These are phyloP conservation scores for Neolamprologus ventralis DNA, from an alignment of 2,113 vertebrate species.

Conservation along the genomic window DNA sequence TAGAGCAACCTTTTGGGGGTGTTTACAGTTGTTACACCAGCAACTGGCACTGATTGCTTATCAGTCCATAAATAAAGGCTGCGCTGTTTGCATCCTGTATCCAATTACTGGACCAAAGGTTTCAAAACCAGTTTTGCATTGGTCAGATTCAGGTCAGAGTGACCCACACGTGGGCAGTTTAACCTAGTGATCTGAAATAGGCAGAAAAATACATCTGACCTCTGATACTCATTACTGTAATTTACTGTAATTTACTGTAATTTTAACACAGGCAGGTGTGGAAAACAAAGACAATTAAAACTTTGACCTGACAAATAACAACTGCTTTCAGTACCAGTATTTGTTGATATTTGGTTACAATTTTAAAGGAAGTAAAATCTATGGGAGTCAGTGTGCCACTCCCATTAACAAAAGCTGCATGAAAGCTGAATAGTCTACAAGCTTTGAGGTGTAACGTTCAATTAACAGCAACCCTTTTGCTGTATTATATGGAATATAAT, in stretches of 20 bases:
- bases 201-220: background rate
- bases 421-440: background rate
- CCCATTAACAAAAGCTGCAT: background rate
- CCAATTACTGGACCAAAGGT: background rate
- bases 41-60: background rate
- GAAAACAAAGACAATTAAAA: background rate
- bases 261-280: background rate
- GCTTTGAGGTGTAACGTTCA: rapidly evolving
- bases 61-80: background rate
- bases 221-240: background rate
- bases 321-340: background rate
- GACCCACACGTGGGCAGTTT: background rate
- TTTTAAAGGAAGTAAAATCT: background rate
- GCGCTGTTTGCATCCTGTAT: background rate
- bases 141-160: background rate
- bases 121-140: background rate
- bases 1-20: background rate
- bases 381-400: background rate
- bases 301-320: background rate
- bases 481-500: background rate
- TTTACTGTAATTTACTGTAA: background rate
- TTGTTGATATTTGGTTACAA: background rate
- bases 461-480: background rate
- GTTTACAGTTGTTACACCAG: background rate
- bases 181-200: background rate